Conservation (phyloP, 2,888 invertebrate genomes). For the Tillus elongatus region DNA sequence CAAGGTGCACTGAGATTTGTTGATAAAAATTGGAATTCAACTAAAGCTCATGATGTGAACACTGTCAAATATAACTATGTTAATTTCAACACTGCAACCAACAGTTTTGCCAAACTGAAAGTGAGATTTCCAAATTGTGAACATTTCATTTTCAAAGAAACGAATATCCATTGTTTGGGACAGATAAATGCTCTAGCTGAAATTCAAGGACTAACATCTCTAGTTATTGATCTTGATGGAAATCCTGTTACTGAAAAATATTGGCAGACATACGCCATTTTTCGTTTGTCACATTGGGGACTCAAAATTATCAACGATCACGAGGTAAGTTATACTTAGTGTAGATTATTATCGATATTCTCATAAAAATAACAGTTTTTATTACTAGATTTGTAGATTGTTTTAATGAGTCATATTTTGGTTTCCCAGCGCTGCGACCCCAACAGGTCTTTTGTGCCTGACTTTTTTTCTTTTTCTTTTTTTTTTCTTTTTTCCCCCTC, state of each 20-base stretch:
- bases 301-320: conserved; percentile 59
- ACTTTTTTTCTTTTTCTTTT: too few relatives aligned
- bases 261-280: conserved; percentile 77
- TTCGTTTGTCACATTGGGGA: conserved; percentile 81
- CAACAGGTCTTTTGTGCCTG: too few relatives aligned
- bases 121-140: conserved; percentile 73
- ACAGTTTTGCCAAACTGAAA: conserved; percentile 65
- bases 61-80: conserved; percentile 82
- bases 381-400: too few relatives aligned
- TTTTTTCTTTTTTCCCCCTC: too few relatives aligned
- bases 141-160: conserved; percentile 69
- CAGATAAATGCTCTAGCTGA: conserved; percentile 87
- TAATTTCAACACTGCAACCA: conserved; percentile 72
- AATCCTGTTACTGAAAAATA: conserved; percentile 69
- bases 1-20: conserved; percentile 78
- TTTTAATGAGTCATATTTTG: too few relatives aligned
- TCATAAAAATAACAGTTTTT: too few relatives aligned
- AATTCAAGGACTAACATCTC: conserved; percentile 69
- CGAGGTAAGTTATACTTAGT: conserved; percentile 47
- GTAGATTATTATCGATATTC: too few relatives aligned
- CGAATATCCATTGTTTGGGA: conserved; percentile 63
- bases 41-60: conserved; percentile 68
- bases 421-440: too few relatives aligned
- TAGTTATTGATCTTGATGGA: conserved; percentile 71
- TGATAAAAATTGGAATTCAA: conserved; percentile 70